Percentiles rank a stretch among this genome's conserved stretches.
Evolutionary conservation across 2,797 vertebrate species (phyloP).

Genomic region (Onychomys leucogaster): DNA sequence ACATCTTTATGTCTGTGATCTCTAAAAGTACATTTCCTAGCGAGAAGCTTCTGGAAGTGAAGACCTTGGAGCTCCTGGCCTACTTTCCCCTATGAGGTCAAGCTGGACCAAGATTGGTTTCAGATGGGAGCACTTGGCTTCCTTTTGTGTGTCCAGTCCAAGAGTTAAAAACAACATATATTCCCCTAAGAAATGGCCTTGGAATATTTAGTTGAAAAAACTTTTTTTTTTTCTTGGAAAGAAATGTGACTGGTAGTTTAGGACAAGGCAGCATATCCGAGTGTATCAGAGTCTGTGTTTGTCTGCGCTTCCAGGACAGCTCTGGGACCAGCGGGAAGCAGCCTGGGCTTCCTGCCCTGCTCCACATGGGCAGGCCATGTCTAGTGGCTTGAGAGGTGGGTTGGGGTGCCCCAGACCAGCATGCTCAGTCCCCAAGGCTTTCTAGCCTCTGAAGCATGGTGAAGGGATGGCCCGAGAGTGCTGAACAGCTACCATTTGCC

Average conservation of each 20-base stretch:
- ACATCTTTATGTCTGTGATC: not conserved
- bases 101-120: slow-evolving; percentile 65
- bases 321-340: not conserved
- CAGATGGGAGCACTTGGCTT: slow-evolving; percentile 9
- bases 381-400: not conserved
- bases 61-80: not conserved
- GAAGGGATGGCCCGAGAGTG: not conserved
- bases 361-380: no score
- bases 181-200: slow-evolving; percentile 71
- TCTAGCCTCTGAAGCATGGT: not conserved
- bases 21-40: slow-evolving; percentile 16
- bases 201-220: slow-evolving; percentile 77
- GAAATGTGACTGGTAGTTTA: slow-evolving; percentile 33
- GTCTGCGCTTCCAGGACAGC: not conserved
- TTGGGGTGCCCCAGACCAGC: not conserved
- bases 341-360: not conserved
- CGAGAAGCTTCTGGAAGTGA: slow-evolving; percentile 25
- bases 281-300: not conserved
- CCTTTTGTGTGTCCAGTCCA: not conserved
- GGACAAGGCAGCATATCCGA: not conserved
- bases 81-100: slow-evolving; percentile 57
- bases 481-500: fast-evolving
- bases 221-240: slow-evolving; percentile 37
- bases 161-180: slow-evolving; percentile 7
- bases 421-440: not conserved